These are phyloP conservation scores for Microctonus aethiopoides DNA, from an alignment of 2,888 invertebrate genomes.

Conservation along the genomic window DNA sequence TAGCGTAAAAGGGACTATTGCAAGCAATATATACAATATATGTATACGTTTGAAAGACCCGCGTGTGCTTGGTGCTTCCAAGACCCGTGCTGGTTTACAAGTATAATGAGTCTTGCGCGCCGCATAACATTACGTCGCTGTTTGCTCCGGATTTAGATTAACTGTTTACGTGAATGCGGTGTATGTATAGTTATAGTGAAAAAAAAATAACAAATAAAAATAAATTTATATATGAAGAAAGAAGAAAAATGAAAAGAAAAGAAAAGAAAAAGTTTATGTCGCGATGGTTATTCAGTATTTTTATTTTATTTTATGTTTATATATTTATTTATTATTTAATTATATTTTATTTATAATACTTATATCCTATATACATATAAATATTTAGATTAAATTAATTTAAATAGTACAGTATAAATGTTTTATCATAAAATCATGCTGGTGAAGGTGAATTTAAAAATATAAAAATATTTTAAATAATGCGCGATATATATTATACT, in stretches of 20 bases:
- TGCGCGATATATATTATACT: neutral
- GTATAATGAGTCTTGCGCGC: conserved; percentile 68
- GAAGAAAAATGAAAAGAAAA: neutral
- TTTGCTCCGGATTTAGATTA: conserved; percentile 67
- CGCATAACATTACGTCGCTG: conserved; percentile 66
- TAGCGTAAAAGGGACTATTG: conserved; percentile 16
- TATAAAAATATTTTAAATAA: neutral
- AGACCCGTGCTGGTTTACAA: conserved; percentile 63
- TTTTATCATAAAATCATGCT: too few species aligned
- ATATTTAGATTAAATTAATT: too few species aligned
- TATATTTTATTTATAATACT: too few species aligned
- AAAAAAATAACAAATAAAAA: too few species aligned
- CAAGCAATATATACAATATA: conserved; percentile 14
- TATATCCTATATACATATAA: too few species aligned
- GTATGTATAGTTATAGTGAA: conserved; percentile 7
- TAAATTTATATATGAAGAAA: neutral
- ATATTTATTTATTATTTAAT: too few species aligned
- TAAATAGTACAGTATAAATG: too few species aligned
- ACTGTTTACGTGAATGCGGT: conserved; percentile 62
- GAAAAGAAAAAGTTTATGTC: neutral
- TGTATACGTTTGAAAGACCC: conserved; percentile 46
- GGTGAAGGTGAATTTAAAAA: too few species aligned
- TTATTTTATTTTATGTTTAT: neutral
- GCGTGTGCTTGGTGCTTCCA: conserved; percentile 47
- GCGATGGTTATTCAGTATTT: neutral